Base-by-base conservation (phyloP, 2,113 vertebrate species). In the Plectropomus leopardus region DNA sequence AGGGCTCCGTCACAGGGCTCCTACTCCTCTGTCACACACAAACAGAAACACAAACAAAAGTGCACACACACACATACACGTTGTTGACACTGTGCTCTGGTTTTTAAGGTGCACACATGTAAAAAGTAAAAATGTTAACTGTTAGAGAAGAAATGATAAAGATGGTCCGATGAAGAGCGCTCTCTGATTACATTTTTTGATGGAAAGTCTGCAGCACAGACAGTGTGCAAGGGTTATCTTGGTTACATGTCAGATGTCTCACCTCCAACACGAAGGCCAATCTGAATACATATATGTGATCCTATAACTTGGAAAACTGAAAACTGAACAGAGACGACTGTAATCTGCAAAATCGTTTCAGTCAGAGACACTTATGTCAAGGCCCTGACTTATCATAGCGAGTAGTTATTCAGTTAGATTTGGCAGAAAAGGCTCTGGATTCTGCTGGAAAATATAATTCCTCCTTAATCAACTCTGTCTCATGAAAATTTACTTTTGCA, bases 1-100 rank as follows among this genome's bases (percentile, higher is more conserved):
- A 59, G 15, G 71, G 21, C 24, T 80, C 17, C 4, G 24, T 44
- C 63, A 44, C 53, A 57, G 21, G 71, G 59, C 44, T 68, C 26
- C n/a, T 64, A n/a, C 53, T 80, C 74, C 78, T 90, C 92, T 93
- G 78, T 61, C 7, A 82, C 24, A 86, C 50, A 66, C 32, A 54
- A 16, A 21, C 13, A 28, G 16, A 78, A 13, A 57, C 17, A 80
- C 21, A 36, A 16, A 76, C 28, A 42, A n/a, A n/a, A n/a, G n/a
- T n/a, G n/a, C 21, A 47, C n/a, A 79, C 54, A 70, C 17, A 59
- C 48, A 72, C 23, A 45, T 16, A 72, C 26, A 55, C n/a, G 19
- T 72, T 66, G 19, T 24, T 17, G 36, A 17, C 5, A 32, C 10
- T 16, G 11, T 28, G 5, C 24, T 70, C 36, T 30, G 16, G 23